Conservation (phyloP, 2,113 vertebrate genomes). For the Plecotus auritus region DNA sequence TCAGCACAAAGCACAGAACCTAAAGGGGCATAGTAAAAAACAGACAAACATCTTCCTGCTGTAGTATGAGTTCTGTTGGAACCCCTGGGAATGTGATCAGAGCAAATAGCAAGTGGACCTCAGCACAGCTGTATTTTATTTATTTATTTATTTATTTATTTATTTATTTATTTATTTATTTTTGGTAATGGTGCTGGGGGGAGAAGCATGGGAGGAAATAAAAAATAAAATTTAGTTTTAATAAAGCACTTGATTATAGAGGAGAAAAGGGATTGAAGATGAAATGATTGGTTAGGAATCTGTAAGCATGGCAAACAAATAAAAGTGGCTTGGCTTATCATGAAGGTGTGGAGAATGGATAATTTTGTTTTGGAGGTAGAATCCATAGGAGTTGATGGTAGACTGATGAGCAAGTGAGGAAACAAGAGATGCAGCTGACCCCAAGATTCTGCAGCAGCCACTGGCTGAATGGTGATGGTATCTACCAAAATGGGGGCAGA, state of each 20-base stretch:
- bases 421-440: neutral
- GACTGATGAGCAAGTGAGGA: neutral
- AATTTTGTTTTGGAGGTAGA: neutral
- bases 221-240: neutral
- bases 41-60: neutral
- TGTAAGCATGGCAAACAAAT: neutral
- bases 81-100: fast-evolving
- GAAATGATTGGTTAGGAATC: too few species aligned
- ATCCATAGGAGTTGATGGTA: neutral
- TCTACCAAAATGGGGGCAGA: fast-evolving
- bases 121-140: neutral
- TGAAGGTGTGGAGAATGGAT: neutral
- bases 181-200: neutral
- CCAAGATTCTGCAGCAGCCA: neutral
- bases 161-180: too few species aligned
- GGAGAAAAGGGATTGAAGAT: neutral
- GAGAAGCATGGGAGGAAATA: neutral
- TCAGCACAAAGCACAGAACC: neutral
- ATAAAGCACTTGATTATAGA: neutral
- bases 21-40: neutral
- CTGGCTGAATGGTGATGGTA: neutral
- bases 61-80: neutral
- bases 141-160: too few species aligned
- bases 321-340: neutral
- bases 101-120: neutral